phyloP scores from a whole-genome alignment of 2,888 invertebrate species.

The Thecophora atra region DNA sequence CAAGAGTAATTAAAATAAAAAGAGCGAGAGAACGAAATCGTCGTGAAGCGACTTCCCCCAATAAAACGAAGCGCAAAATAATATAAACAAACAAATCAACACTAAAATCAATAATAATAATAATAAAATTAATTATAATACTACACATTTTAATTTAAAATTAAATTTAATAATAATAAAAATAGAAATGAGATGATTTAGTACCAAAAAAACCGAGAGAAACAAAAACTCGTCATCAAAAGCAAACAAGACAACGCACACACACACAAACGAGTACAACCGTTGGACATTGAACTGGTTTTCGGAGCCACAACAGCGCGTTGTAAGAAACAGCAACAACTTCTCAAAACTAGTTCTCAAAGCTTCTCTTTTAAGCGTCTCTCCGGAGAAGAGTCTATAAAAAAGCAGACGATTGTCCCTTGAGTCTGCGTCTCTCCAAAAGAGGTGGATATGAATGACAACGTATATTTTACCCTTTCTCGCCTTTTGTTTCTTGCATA shows the following conservation, averaged over 20 bases:
- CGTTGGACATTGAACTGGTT: constrained; percentile 34
- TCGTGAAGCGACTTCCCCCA: constrained; percentile 35
- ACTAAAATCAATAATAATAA: too few relatives aligned
- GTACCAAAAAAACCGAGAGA: too few relatives aligned
- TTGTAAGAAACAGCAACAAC: constrained; percentile 6
- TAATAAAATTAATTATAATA: neutral
- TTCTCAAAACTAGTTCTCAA: constrained; percentile 16
- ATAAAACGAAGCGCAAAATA: constrained; percentile 12
- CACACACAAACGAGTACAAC: neutral
- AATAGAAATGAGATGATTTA: too few relatives aligned
- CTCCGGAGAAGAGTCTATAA: too few relatives aligned
- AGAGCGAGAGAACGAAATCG: neutral
- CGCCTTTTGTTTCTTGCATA: too few relatives aligned
- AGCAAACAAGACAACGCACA: neutral
- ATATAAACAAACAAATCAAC: neutral
- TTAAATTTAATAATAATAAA: too few relatives aligned
- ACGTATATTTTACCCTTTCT: too few relatives aligned
- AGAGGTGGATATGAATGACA: neutral
- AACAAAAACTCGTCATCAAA: neutral
- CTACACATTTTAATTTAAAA: too few relatives aligned
- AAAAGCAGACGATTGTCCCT: too few relatives aligned
- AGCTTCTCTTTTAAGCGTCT: too few relatives aligned
- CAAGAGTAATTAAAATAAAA: neutral
- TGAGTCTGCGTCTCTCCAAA: neutral
- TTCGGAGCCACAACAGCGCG: constrained; percentile 5